A percentile compares a stretch with the other conserved stretches of the same genome.
Conservation (phyloP, 2,888 invertebrate species). For the Octonoba sinensis region DNA sequence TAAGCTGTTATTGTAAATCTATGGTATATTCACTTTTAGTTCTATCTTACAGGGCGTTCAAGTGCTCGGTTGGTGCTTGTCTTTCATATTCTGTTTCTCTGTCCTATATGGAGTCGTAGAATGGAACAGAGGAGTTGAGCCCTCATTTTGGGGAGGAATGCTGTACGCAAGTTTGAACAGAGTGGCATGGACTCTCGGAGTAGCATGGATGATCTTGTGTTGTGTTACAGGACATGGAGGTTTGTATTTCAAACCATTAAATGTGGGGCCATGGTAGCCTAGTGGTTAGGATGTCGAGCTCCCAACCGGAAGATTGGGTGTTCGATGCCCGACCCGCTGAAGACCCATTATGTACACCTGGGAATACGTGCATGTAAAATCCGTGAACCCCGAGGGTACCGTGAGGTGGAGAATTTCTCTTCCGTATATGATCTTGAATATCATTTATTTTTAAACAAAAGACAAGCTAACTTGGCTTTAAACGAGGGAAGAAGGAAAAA, state of each 20-base stretch:
- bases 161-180: slow-evolving; percentile 42
- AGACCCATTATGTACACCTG: too few relatives aligned
- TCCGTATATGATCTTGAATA: too few relatives aligned
- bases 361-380: too few relatives aligned
- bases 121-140: slow-evolving; percentile 53
- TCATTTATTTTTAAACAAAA: too few relatives aligned
- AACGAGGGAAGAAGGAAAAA: too few relatives aligned
- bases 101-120: slow-evolving; percentile 52
- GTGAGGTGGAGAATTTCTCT: too few relatives aligned
- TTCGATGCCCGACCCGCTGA: too few relatives aligned
- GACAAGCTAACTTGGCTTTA: too few relatives aligned
- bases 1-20: background rate
- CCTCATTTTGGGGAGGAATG: slow-evolving; percentile 29
- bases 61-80: slow-evolving; percentile 49
- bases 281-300: too few relatives aligned
- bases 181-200: slow-evolving; percentile 40
- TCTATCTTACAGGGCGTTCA: slow-evolving; percentile 18
- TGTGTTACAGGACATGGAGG: slow-evolving; percentile 59
- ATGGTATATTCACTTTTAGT: background rate
- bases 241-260: background rate
- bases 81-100: slow-evolving; percentile 44
- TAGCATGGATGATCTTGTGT: slow-evolving; percentile 53
- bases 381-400: too few relatives aligned
- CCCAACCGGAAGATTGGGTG: too few relatives aligned
- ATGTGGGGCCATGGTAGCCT: too few relatives aligned